Evolutionary conservation across 2,888 invertebrate genomes (phyloP).

Genomic region (Synergus laeviventris): DNA sequence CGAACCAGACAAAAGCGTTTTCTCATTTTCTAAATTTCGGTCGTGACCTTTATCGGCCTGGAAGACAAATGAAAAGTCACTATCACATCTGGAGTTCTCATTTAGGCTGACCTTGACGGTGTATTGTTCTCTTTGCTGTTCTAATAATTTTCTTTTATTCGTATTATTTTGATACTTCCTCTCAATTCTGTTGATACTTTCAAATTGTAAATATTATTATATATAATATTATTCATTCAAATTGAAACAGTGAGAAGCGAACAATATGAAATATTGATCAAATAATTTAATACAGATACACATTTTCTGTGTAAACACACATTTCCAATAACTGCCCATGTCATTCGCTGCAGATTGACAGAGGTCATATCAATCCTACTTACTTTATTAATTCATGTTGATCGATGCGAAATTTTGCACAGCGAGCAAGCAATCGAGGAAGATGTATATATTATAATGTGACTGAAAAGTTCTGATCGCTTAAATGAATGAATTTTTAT

Average conservation of each 20-base stretch:
- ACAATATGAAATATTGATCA: neutral
- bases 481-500: too few species aligned
- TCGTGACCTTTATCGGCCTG: slow-evolving; percentile 64
- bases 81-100: slow-evolving; percentile 69
- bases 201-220: too few species aligned
- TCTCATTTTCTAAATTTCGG: slow-evolving; percentile 61
- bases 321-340: slow-evolving; percentile 9
- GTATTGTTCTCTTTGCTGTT: slow-evolving; percentile 48
- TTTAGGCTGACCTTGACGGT: slow-evolving; percentile 67
- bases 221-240: too few species aligned
- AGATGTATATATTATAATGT: neutral
- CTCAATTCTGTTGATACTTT: neutral
- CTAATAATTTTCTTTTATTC: slow-evolving; percentile 3
- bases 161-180: neutral
- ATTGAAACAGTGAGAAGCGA: neutral
- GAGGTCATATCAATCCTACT: slow-evolving; percentile 26
- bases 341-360: slow-evolving; percentile 15
- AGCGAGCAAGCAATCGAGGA: slow-evolving; percentile 15
- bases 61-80: slow-evolving; percentile 69
- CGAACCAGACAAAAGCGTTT: slow-evolving; percentile 49
- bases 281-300: neutral
- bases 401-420: slow-evolving; percentile 30
- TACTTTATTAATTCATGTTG: slow-evolving; percentile 33
- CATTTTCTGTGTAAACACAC: slow-evolving; percentile 1
- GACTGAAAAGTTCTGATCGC: too few species aligned